phyloP scores from a whole-genome alignment of 2,888 invertebrate genomes.

The Tanypteryx hageni region DNA sequence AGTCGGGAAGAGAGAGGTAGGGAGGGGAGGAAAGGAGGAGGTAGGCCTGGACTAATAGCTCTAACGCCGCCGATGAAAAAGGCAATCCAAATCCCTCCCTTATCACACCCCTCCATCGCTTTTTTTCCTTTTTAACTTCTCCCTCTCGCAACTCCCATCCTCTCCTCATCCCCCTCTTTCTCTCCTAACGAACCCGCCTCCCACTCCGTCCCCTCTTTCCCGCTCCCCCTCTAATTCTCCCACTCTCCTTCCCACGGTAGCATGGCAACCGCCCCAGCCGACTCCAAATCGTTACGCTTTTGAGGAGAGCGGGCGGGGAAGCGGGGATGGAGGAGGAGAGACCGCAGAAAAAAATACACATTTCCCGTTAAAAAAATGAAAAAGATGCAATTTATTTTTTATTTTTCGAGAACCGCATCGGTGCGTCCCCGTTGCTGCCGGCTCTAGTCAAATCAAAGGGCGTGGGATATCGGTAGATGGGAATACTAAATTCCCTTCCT shows the following conservation, averaged over 20 bases:
- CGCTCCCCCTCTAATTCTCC: neutral
- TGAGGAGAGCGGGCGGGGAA: neutral
- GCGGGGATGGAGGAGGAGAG: neutral
- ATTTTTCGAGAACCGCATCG: constrained; percentile 31
- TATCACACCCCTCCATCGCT: neutral
- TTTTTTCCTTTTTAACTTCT: no score
- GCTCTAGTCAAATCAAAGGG: no score
- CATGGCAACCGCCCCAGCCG: constrained; percentile 4
- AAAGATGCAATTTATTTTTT: neutral
- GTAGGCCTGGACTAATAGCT: constrained; percentile 38
- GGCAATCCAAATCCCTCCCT: constrained; percentile 36
- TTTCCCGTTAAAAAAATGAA: neutral
- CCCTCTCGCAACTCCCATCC: no score
- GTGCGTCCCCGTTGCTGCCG: neutral
- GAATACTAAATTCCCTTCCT: no score
- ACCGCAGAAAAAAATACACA: constrained; percentile 1
- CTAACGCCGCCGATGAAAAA: constrained; percentile 45
- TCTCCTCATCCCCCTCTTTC: no score
- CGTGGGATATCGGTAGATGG: no score
- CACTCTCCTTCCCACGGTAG: neutral
- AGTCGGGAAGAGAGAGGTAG: neutral
- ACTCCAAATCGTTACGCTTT: neutral
- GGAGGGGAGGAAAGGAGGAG: neutral
- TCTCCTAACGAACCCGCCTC: neutral
- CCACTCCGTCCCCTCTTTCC: neutral